Base-by-base conservation (phyloP, 2,113 vertebrate genomes). In the Vidua macroura region DNA sequence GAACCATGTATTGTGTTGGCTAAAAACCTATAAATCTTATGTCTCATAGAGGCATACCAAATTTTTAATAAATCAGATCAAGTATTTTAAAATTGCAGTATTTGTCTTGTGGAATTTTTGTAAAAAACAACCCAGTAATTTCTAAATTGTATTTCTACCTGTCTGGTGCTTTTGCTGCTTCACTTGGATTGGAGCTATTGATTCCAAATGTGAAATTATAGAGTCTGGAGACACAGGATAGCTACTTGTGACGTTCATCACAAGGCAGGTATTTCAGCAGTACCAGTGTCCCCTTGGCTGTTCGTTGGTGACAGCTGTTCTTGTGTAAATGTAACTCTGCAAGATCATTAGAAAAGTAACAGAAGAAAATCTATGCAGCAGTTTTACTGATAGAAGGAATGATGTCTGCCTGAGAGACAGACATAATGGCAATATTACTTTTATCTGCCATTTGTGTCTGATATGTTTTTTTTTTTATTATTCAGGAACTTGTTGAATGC, bases 181-280 rank as follows among this genome's bases (percentile, higher is more conserved):
- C 70, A 69, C 67, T 96, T 76, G 85, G 48, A 83, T 89, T 95
- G 68, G 22, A 62, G 41, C 3, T 83, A 83, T 67, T 85, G 23
- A 92, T 66, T 80, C 19, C 48, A 92, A 39, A 53, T 75, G 46
- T 93, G 89, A 94, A 89, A 85, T 91, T 91, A 87, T 16, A 94
- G 83, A 88, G 43, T 28, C 80, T 70, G 66, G 86, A 94, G 49
- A 82, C 46, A 55, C 10, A 83, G 51, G 51, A n/a, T 11, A 69
- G 25, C 9, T 86, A 4, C 52, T 83, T 60, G 41, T 37, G 52
- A 46, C 17, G 6, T 58, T 86, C 23, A 28, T 27, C 52, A 52
- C 31, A 59, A 55, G 52, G 20, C 31, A 88, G 68, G 12, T 67
- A 41, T 55, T 58, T 76, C 63, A 83, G n/a, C 28, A 77, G 24